Base-by-base conservation (phyloP, 2,797 vertebrate species). In the Hafferia zeledoni region DNA sequence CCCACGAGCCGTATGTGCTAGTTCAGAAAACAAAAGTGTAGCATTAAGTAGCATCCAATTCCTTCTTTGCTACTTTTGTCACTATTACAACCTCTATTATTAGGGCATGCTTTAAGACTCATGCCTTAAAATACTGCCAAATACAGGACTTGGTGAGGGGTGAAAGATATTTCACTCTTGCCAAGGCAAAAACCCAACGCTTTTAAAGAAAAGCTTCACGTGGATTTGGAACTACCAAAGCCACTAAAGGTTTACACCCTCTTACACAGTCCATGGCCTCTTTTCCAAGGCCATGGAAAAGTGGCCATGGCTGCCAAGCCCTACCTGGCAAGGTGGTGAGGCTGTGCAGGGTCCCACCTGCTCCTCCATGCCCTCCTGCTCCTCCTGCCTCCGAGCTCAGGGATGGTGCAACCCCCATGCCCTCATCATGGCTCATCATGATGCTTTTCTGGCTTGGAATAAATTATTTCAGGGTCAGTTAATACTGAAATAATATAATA, bases 371-470 rank as follows among this genome's bases (percentile, higher is more conserved):
- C 46, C 35, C 35, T 46, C 39, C 52, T 31, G 30, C 11, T 56
- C 44, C 44, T 90, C 31, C 67, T 70, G 71, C 27, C 63, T 61
- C 60, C 0, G 0, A 83, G 47, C 25, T 17, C 27, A 20, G 47
- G n/a, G 23, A n/a, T 28, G 14, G 10, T 30, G 61, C 44, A 70
- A 39, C 8, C 15, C 6, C 0, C 2, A 0, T 10, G 24, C 31
- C 22, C 1, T 1, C 27, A 15, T 17, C 5, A 4, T 4, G 11
- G 43, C 27, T 63, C 7, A 1, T 44, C 52, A 44, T 1, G 3
- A 5, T 0, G 1, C 17, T 61, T 15, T n/a, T 33, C 69, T 55
- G 53, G 8, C 19, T 47, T 69, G n/a, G 17, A 70, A 72, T 3
- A 74, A 47, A 17, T 19, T 6, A 25, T 50, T 37, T 67, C 39